Conservation (phyloP, 1,140 invertebrate species). For the Pseudomyrmex cubaensis region DNA sequence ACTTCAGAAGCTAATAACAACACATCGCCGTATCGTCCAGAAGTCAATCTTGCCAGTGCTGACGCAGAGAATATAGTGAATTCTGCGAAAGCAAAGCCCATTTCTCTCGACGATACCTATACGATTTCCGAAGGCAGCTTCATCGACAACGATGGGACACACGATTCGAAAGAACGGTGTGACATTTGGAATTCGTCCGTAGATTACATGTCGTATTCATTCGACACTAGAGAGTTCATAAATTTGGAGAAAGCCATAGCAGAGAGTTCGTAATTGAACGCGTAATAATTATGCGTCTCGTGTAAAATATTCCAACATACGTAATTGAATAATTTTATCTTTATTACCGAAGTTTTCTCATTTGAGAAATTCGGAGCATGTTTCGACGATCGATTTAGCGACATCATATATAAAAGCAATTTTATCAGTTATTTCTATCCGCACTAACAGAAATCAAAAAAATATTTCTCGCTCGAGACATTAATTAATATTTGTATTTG, state of each 20-base stretch:
- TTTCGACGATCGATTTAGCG: neutral
- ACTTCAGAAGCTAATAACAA: neutral
- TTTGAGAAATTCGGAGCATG: too few relatives aligned
- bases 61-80: neutral
- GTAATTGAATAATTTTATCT: neutral
- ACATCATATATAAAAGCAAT: neutral
- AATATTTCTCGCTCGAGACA: constrained; percentile 5
- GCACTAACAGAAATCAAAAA: too few relatives aligned
- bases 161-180: neutral
- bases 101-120: constrained; percentile 49
- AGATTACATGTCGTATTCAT: constrained; percentile 70
- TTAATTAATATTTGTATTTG: constrained; percentile 1
- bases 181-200: constrained; percentile 19
- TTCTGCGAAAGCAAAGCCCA: neutral
- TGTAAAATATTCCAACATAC: too few relatives aligned
- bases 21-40: neutral
- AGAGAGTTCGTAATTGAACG: neutral
- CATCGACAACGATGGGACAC: constrained; percentile 19
- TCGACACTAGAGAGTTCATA: constrained; percentile 80
- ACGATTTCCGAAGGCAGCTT: constrained; percentile 35
- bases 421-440: neutral
- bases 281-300: neutral
- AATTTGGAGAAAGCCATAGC: constrained; percentile 70
- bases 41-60: neutral
- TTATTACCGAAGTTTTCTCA: neutral